A percentile compares a stretch with the other conserved stretches of the same genome.
phyloP scores from a whole-genome alignment of 2,113 vertebrate genomes.

The Thermophis baileyi region DNA sequence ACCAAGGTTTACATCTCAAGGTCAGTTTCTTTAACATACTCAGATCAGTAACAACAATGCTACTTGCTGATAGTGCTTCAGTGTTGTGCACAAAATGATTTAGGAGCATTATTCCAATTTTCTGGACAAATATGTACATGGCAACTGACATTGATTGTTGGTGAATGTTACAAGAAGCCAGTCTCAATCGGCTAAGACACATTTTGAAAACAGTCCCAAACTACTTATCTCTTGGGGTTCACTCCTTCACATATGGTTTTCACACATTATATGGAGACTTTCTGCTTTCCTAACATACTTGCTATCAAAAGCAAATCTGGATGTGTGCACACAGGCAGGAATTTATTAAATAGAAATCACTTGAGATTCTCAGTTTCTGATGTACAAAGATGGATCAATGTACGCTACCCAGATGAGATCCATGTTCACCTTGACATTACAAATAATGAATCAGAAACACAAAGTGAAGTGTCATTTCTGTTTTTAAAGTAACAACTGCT shows the following conservation, averaged over 20 bases:
- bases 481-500: not conserved
- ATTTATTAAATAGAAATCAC: not conserved
- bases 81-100: slow-evolving; percentile 29
- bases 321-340: not conserved
- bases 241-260: not conserved
- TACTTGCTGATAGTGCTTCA: slow-evolving; percentile 34
- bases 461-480: not conserved
- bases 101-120: slow-evolving; percentile 19
- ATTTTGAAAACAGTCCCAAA: not conserved
- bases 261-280: not conserved
- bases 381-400: not conserved
- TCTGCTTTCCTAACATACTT: not conserved
- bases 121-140: slow-evolving; percentile 10
- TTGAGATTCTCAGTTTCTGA: not conserved
- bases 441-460: not conserved
- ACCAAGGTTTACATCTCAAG: slow-evolving; percentile 4
- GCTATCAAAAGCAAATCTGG: not conserved
- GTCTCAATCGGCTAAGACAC: slow-evolving; percentile 9
- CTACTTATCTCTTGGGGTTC: not conserved
- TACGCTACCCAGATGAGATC: not conserved
- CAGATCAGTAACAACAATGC: slow-evolving; percentile 37
- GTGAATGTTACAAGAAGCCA: not conserved
- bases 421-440: not conserved
- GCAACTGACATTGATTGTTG: slow-evolving; percentile 21
- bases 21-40: slow-evolving; percentile 21